These are phyloP conservation scores for Serranus cabrilla DNA, from an alignment of 2,797 vertebrate species.

Conservation along the genomic window DNA sequence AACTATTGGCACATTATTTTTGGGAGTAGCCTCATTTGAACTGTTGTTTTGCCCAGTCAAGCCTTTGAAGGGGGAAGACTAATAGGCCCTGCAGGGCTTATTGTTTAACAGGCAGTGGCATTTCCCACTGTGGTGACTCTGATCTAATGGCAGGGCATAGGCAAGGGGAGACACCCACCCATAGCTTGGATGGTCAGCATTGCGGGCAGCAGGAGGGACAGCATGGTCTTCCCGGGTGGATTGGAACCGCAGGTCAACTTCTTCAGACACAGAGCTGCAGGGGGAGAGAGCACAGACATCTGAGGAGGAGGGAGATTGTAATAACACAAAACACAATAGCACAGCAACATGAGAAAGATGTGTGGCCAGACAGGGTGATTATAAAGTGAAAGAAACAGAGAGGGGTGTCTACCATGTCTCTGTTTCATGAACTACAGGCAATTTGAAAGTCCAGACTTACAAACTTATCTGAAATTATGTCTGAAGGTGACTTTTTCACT, in stretches of 20 bases:
- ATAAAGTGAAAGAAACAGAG: background rate
- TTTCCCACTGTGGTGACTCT: slow-evolving; percentile 53
- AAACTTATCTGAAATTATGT: slow-evolving; percentile 26
- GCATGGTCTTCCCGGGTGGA: slow-evolving; percentile 76
- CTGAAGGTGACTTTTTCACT: slow-evolving; percentile 42
- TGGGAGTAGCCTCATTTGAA: slow-evolving; percentile 57
- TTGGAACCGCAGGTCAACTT: slow-evolving; percentile 50
- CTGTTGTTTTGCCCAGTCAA: slow-evolving; percentile 53
- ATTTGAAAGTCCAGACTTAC: background rate
- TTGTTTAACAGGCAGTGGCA: slow-evolving; percentile 61
- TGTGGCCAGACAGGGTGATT: background rate
- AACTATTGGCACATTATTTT: slow-evolving; percentile 55
- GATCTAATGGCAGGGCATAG: slow-evolving; percentile 63
- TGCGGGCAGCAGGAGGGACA: slow-evolving; percentile 76
- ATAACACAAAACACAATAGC: slow-evolving; percentile 18
- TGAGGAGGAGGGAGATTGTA: slow-evolving; percentile 28
- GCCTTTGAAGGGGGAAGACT: slow-evolving; percentile 54
- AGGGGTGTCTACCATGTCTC: background rate
- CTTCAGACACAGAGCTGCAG: slow-evolving; percentile 73
- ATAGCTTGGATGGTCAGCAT: slow-evolving; percentile 77
- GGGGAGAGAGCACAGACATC: slow-evolving; percentile 54
- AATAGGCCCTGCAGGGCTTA: slow-evolving; percentile 60
- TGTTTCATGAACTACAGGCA: background rate
- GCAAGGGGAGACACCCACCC: slow-evolving; percentile 77
- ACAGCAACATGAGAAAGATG: slow-evolving; percentile 1